phyloP scores from a whole-genome alignment of 2,797 vertebrate species.

The Pygocentrus nattereri region DNA sequence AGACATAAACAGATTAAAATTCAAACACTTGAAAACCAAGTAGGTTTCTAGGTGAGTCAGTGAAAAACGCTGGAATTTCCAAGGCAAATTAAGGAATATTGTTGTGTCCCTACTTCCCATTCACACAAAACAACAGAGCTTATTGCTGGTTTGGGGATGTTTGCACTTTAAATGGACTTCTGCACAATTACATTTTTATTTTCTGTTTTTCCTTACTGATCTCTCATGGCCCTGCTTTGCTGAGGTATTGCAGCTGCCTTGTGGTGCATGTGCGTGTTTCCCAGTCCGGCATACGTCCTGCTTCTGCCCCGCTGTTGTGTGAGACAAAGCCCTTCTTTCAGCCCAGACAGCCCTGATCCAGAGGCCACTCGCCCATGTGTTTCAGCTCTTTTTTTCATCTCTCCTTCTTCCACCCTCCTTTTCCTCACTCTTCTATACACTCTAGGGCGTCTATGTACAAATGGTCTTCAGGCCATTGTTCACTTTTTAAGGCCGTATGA shows the following conservation, averaged over 20 bases:
- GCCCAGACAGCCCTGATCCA: constrained; percentile 17
- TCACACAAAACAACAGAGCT: not conserved
- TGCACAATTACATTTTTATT: not conserved
- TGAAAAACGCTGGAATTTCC: not conserved
- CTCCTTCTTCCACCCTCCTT: constrained; percentile 20
- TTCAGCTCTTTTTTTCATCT: not conserved
- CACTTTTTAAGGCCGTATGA: not conserved
- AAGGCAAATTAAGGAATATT: not conserved
- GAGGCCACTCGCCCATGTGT: constrained; percentile 21
- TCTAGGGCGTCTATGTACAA: constrained; percentile 5
- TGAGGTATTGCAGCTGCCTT: not conserved
- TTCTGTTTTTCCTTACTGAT: not conserved
- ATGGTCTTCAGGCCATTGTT: not conserved
- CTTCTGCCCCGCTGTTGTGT: not conserved
- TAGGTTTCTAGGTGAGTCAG: not conserved
- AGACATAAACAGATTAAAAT: constrained; percentile 7
- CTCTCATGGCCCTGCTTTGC: not conserved
- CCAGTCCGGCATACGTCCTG: not conserved
- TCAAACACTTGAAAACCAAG: not conserved
- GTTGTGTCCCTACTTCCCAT: not conserved
- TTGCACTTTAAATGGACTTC: not conserved
- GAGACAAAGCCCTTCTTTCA: constrained; percentile 42
- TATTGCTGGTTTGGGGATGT: not conserved
- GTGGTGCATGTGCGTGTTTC: not conserved
- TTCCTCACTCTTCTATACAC: constrained; percentile 7